Base-by-base conservation (phyloP, 2,113 vertebrate genomes). In the Budorcas taxicolor region DNA sequence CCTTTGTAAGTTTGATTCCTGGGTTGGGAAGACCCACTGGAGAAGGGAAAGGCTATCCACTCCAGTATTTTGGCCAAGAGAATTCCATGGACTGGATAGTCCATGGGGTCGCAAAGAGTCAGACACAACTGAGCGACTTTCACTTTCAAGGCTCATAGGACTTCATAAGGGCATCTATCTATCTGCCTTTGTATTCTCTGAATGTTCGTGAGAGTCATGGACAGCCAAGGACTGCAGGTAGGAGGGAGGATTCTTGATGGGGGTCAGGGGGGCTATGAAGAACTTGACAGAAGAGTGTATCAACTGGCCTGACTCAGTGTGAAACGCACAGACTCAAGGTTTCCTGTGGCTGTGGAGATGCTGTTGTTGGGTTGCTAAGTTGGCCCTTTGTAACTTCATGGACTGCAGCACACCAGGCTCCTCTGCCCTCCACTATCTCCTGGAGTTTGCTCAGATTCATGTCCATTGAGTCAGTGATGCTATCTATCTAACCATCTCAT, bases 151-250 rank as follows among this genome's bases (percentile, higher is more conserved):
- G n/a, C n/a, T 74, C n/a, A 25, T 31, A 3, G 12, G 40, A 29
- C 27, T 97, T 64, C 52, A 36, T 29, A 6, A 11, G 4, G 95
- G 47, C 90, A 47, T 47, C 17, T 11, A 40, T 92, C 78, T 67
- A 33, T 62, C 81, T 10, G 4, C 64, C 9, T 89, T 76, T 87
- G 89, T 85, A 86, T 40, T 95, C 91, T 94, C 71, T 2, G n/a
- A 64, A 98, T 96, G 88, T 71, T 64, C 52, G 6, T 86, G 53
- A 94, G 78, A 74, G 47, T 87, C 45, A 78, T 52, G 55, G 14
- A 74, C 89, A 95, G 53, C 87, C 94, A 55, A 57, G 95, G 45
- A 81, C 45, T 93, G 33, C 64, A 96, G 60, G 85, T 43, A 96
- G 58, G 47, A 95, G 83, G 97, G 40, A 60, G 33, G 50, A 60